Base-by-base conservation (phyloP, 2,113 vertebrate genomes). In the Anguilla rostrata region DNA sequence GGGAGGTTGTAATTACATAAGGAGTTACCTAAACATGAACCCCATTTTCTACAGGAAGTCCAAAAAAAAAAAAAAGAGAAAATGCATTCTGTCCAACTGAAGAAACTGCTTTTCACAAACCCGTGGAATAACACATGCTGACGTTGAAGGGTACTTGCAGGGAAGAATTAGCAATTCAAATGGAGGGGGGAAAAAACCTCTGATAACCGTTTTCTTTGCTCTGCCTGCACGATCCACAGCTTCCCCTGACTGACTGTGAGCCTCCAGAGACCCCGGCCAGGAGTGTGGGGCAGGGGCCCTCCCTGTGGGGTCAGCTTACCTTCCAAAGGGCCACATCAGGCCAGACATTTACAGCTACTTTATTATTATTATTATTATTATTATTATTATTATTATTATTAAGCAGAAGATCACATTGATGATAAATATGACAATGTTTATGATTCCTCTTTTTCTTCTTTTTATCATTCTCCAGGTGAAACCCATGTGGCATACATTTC, bases 161-260 rank as follows among this genome's bases (percentile, higher is more conserved):
- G 22, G 20, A 16, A 22, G 83, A 34, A 71, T 66, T 66, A 18
- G 53, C 63, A 66, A 84, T 84, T 39, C 83, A 84, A 75, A 63
- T 71, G 11, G 16, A 26, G 60, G 20, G 63, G 22, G 26, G 20
- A 66, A 66, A 34, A 75, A 75, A 34, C 5, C 71, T 34, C 6
- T 75, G 71, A n/a, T 75, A 75, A 75, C 71, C 71, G 12, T 34
- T 75, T 34, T 34, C 71, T n/a, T 9, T 11, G 71, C 71, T 75
- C n/a, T 75, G 71, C 1, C n/a, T 34, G n/a, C 71, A 29, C 71
- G n/a, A 9, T 75, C 71, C n/a, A 14, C 26, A 75, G 71, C 71
- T 34, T 34, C 14, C 9, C 71, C 71, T 14, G 71, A n/a, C 63
- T 71, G 57, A 11, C 8, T 66, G 49, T 11, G 60, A 66, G 22